A percentile compares a stretch with the other conserved stretches of the same genome.
Conservation (phyloP, 1,140 invertebrate genomes). For the Idris sp. region DNA sequence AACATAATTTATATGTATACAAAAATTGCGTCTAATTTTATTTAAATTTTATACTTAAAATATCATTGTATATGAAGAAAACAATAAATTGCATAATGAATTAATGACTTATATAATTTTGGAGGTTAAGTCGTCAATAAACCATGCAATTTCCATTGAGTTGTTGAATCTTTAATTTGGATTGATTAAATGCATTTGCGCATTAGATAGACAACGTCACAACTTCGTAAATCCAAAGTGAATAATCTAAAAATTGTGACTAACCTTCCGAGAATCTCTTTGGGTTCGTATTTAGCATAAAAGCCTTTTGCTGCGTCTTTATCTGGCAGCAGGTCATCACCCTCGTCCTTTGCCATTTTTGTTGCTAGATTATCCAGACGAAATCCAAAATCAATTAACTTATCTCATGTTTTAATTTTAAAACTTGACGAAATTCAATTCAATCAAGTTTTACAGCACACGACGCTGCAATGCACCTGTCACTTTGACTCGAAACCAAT, state of each 20-base stretch:
- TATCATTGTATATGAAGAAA: conserved; percentile 19
- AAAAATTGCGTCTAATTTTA: background rate
- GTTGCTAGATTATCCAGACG: conserved; percentile 3
- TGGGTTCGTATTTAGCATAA: conserved; percentile 98
- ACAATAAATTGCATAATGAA: conserved; percentile 55
- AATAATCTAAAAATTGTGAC: too few species aligned
- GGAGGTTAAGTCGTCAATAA: conserved; percentile 37
- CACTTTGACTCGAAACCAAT: conserved; percentile 24
- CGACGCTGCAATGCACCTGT: conserved; percentile 50
- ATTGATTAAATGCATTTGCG: background rate
- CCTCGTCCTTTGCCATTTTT: conserved; percentile 88
- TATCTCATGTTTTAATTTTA: conserved; percentile 38
- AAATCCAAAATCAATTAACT: conserved; percentile 18
- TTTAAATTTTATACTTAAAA: conserved; percentile 11
- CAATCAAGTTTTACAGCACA: conserved; percentile 22
- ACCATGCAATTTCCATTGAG: background rate
- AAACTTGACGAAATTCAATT: conserved; percentile 16
- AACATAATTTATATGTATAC: too few species aligned
- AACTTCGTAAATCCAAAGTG: too few species aligned
- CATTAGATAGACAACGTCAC: background rate
- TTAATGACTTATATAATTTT: conserved; percentile 59
- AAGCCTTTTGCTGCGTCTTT: conserved; percentile 95
- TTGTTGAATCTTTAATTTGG: too few species aligned
- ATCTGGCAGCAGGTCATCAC: conserved; percentile 89
- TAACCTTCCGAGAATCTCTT: conserved; percentile 97